Evolutionary conservation across 2,888 invertebrate genomes (phyloP).

Genomic region (Agrotis puta): DNA sequence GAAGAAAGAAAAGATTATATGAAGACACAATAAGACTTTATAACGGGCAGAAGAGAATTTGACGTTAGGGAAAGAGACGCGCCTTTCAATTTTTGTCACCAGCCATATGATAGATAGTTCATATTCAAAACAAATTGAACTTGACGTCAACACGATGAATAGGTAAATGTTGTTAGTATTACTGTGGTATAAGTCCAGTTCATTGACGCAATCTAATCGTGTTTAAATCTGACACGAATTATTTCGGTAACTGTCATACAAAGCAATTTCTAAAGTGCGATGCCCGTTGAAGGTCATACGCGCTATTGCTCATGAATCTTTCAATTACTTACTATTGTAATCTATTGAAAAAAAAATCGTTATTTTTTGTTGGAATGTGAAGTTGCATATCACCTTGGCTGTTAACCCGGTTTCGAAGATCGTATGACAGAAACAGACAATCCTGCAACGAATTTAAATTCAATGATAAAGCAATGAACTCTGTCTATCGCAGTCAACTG

Average conservation of each 20-base stretch:
- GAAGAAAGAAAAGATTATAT: not conserved
- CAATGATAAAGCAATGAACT: no score
- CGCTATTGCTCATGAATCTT: conserved; percentile 18
- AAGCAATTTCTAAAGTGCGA: conserved; percentile 39
- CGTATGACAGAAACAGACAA: no score
- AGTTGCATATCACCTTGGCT: no score
- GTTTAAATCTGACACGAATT: conserved; percentile 35
- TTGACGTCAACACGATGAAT: not conserved
- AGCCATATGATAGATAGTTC: not conserved
- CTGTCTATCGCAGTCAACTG: no score
- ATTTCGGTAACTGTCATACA: conserved; percentile 15
- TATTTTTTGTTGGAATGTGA: not conserved
- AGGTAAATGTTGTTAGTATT: conserved; percentile 1
- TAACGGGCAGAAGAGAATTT: no score
- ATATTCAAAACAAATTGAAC: not conserved
- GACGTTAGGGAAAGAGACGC: no score
- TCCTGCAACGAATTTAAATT: no score
- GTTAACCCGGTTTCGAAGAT: no score
- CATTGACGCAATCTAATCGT: conserved; percentile 35
- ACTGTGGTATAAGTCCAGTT: no score
- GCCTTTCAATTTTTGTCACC: not conserved
- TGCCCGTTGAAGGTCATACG: conserved; percentile 31
- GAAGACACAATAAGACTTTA: not conserved
- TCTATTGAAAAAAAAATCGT: conserved; percentile 7
- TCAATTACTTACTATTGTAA: not conserved